phyloP scores from a whole-genome alignment of 2,113 vertebrate genomes.

The Craseonycteris thonglongyai region DNA sequence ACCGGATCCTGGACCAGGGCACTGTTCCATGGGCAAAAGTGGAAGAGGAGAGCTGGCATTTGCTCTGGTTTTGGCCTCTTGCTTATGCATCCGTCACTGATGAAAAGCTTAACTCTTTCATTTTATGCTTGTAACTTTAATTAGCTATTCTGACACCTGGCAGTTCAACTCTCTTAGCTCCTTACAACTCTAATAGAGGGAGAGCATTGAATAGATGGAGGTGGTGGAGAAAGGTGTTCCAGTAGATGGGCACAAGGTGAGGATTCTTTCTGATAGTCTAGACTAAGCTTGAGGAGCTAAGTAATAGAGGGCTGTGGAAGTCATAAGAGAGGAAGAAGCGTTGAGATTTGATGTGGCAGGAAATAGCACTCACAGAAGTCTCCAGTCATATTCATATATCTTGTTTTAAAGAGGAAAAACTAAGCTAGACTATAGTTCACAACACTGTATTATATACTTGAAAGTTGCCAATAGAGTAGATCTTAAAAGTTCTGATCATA shows the following conservation, averaged over 20 bases:
- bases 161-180: neutral
- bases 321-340: neutral
- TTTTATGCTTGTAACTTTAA: neutral
- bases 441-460: neutral
- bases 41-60: no score
- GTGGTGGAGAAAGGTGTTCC: neutral
- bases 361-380: neutral
- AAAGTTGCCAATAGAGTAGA: neutral
- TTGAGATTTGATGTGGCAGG: neutral
- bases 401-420: neutral
- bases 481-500: neutral
- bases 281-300: neutral
- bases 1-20: neutral
- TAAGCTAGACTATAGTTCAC: neutral
- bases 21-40: neutral
- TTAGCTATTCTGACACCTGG: neutral
- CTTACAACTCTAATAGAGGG: neutral
- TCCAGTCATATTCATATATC: neutral
- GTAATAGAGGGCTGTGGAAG: neutral
- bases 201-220: neutral
- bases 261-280: neutral
- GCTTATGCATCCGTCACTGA: neutral
- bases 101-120: neutral
- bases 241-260: neutral
- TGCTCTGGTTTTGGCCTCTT: neutral